Evolutionary conservation across 1,140 invertebrate genomes (phyloP).

Genomic region (Steinernema khuongi): DNA sequence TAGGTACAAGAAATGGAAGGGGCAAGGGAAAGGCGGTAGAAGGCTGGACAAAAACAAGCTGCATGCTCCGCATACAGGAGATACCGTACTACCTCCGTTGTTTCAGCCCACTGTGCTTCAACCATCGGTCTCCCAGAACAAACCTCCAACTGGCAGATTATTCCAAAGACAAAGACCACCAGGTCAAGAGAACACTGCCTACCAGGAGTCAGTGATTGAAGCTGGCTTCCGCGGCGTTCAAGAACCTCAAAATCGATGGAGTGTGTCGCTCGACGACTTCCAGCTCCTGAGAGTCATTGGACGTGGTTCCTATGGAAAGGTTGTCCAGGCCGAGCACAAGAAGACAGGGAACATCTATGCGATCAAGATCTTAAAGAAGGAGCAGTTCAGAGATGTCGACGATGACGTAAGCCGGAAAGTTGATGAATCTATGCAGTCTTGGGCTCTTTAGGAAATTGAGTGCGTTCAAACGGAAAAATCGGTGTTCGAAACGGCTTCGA

Average conservation of each 20-base stretch:
- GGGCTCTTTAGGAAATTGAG: slow-evolving; percentile 77
- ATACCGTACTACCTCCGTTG: too few species aligned
- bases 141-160: too few species aligned
- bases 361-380: slow-evolving; percentile 99
- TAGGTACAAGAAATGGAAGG: too few species aligned
- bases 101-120: too few species aligned
- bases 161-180: too few species aligned
- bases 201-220: slow-evolving; percentile 30
- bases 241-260: slow-evolving; percentile 57
- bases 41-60: too few species aligned
- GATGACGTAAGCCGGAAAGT: slow-evolving; percentile 69
- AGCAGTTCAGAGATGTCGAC: slow-evolving; percentile 90
- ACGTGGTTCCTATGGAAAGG: slow-evolving; percentile 96
- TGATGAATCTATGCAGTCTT: neutral
- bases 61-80: too few species aligned
- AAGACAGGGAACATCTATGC: slow-evolving; percentile 92
- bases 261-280: slow-evolving; percentile 81
- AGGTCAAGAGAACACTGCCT: slow-evolving; percentile 17
- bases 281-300: slow-evolving; percentile 95
- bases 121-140: too few species aligned
- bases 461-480: slow-evolving; percentile 99
- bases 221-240: slow-evolving; percentile 65
- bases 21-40: too few species aligned
- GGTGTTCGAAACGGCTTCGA: slow-evolving; percentile 99
- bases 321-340: slow-evolving; percentile 95